phyloP scores from a whole-genome alignment of 2,797 vertebrate genomes.

The Pitangus sulphuratus region DNA sequence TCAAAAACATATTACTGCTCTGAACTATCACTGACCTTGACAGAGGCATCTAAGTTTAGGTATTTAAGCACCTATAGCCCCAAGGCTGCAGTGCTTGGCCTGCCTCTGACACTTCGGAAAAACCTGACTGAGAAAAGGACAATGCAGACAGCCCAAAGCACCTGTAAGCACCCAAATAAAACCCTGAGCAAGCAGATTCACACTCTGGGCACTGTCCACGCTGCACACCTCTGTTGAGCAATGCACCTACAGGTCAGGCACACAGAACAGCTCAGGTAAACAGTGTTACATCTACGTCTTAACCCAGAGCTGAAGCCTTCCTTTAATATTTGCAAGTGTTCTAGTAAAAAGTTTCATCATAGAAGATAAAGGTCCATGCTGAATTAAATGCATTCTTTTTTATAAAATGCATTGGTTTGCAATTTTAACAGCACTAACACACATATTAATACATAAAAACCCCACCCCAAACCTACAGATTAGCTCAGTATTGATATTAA shows the following conservation, averaged over 20 bases:
- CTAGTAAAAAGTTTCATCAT: neutral
- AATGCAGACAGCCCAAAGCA: neutral
- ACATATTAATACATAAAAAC: rapidly evolving
- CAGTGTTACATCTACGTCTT: rapidly evolving
- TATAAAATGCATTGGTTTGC: neutral
- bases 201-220: too few species aligned
- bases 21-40: neutral
- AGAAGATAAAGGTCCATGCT: neutral
- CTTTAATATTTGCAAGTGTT: neutral
- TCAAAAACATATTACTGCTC: neutral
- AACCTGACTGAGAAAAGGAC: neutral
- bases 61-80: neutral
- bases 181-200: neutral
- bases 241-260: neutral
- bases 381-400: neutral
- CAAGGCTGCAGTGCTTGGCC: neutral
- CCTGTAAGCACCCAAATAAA: neutral
- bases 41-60: neutral
- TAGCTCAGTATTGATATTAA: neutral
- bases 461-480: neutral
- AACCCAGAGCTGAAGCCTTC: neutral
- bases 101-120: neutral
- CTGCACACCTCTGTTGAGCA: neutral
- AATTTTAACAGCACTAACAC: neutral
- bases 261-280: neutral